A percentile compares a stretch with the other conserved stretches of the same genome.
Conservation (phyloP, 2,797 vertebrate genomes). For the Semotilus atromaculatus region DNA sequence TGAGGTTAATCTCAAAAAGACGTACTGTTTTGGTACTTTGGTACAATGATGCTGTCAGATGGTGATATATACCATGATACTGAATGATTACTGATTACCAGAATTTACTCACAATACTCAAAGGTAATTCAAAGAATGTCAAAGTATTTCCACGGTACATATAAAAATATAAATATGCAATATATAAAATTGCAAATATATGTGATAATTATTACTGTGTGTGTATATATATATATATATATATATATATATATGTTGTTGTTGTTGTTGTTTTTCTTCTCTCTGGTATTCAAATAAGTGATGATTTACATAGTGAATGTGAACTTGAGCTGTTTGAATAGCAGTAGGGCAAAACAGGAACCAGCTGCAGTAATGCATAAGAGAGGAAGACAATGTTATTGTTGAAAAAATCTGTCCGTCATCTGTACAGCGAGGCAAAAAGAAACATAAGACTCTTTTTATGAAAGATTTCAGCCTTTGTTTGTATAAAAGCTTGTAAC, state of each 20-base stretch:
- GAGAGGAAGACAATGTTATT: constrained; percentile 6
- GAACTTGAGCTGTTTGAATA: constrained; percentile 21
- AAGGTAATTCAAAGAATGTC: not conserved
- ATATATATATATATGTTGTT: no score
- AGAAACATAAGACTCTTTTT: not conserved
- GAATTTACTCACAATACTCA: not conserved
- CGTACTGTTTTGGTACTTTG: not conserved
- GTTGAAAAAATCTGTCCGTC: constrained; percentile 19
- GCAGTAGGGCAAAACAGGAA: constrained; percentile 26
- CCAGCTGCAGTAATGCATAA: constrained; percentile 31
- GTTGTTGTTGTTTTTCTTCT: not conserved
- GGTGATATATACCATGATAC: not conserved
- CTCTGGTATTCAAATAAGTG: not conserved
- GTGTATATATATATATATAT: no score
- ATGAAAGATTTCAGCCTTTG: not conserved
- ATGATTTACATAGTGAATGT: not conserved
- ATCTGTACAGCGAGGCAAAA: constrained; percentile 1
- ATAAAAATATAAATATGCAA: no score
- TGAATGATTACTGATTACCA: not conserved
- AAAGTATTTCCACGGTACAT: not conserved
- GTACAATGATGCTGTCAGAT: not conserved
- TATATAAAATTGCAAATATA: not conserved
- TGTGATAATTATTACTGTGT: no score
- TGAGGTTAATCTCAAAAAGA: not conserved
- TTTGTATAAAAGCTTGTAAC: not conserved